Conservation (phyloP, 1,140 invertebrate genomes). For the Drosophila parabipectinata region DNA sequence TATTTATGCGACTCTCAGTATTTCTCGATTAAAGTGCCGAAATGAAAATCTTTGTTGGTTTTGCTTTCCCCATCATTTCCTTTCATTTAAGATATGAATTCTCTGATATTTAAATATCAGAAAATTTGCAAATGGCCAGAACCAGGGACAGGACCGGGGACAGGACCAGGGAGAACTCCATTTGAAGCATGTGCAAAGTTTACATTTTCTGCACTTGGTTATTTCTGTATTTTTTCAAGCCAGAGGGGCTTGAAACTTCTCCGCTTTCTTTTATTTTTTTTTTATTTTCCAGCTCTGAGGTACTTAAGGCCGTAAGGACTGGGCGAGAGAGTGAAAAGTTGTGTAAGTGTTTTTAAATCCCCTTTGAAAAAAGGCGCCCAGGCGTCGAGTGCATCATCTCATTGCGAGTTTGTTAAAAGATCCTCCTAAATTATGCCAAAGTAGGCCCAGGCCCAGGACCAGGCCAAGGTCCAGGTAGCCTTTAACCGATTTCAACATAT, state of each 20-base stretch:
- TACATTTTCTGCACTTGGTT: slow-evolving; percentile 38
- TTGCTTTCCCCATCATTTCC: slow-evolving; percentile 20
- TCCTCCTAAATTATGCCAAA: slow-evolving; percentile 48
- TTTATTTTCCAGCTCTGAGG: slow-evolving; percentile 3
- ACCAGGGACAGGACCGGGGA: background rate
- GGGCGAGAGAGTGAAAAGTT: slow-evolving; percentile 59
- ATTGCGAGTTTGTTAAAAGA: slow-evolving; percentile 23
- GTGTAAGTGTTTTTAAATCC: slow-evolving; percentile 62
- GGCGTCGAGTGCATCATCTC: slow-evolving; percentile 45
- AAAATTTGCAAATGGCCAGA: slow-evolving; percentile 26
- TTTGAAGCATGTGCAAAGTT: slow-evolving; percentile 38
- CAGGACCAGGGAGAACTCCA: slow-evolving; percentile 19
- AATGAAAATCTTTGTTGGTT: slow-evolving; percentile 24
- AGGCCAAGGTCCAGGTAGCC: slow-evolving; percentile 3
- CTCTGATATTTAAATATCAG: background rate
- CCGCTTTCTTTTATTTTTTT: background rate
- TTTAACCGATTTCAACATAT: slow-evolving; percentile 7
- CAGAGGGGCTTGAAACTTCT: slow-evolving; percentile 43
- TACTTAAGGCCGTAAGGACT: slow-evolving; percentile 47
- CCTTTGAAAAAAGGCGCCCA: slow-evolving; percentile 40
- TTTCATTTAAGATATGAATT: slow-evolving; percentile 22
- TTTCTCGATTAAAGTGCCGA: slow-evolving; percentile 34
- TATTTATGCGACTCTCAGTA: slow-evolving; percentile 2
- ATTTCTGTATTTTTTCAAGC: slow-evolving; percentile 12
- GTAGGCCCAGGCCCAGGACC: slow-evolving; percentile 1